Evolutionary conservation across 1,140 invertebrate species (phyloP), one percentile per base, ranked within the genome.

Genomic region (Danaus plexippus): DNA sequence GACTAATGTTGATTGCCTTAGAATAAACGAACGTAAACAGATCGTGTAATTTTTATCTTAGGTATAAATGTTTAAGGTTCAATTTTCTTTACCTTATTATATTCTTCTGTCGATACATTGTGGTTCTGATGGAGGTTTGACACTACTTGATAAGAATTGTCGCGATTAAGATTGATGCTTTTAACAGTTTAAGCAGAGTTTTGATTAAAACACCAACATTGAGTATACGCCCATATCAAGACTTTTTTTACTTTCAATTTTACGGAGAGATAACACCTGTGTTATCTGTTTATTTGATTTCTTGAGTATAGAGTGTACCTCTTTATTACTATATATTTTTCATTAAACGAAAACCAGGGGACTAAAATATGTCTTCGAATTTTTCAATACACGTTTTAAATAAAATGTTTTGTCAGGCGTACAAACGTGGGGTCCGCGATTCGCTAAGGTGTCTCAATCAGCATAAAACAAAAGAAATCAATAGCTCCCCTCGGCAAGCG

Each of bases 401-500:
- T 78, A 79, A 80, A 79, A 72, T 79, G 76, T 83, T 83, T 81
- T 74, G 72, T 82, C 75, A 81, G 71, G 80, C 80, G 76, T 81
- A 66, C 65, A 63, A 73, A 69, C 66, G 56, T 63, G 71, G 67
- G 78, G 73, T 73, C 64, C 69, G 70, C 73, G 71, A 64, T 74
- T 71, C 73, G 69, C 75, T 64, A 78, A 87, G 84, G 84, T 87
- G 84, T 85, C 84, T 85, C 84, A 87, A 87, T 87, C 84, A 87
- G 84, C 84, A 87, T 87, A 87, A 85, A 87, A 87, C 82, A 87
- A 85, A 87, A 87, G 84, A 87, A 87, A 87, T 87, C 84, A 87
- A 87, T 87, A 87, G 76, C 69, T 69, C 74, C 77, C 80, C 77
- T 70, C 74, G 54, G 59, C 63, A 66, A 62, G 64, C 71, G 69